Conservation (phyloP, 2,113 vertebrate species). For the Siphamia tubifer region DNA sequence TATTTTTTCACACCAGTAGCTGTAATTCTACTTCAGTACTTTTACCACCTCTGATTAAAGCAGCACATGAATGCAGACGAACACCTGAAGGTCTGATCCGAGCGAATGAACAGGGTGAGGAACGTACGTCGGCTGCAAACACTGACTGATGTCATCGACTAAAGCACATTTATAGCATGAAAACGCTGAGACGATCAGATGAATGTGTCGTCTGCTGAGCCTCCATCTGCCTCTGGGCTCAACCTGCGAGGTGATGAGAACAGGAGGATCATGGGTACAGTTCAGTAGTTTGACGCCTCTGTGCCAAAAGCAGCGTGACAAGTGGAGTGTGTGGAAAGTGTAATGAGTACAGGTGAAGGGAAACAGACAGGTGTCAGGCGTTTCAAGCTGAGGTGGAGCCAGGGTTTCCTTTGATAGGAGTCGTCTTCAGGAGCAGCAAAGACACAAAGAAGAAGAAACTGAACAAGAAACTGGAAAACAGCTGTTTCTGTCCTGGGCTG, state of each 20-base stretch:
- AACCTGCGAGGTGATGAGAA: constrained; percentile 39
- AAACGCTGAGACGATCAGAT: not conserved
- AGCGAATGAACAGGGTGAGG: not conserved
- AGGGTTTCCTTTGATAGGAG: not conserved
- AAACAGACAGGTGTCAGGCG: not conserved
- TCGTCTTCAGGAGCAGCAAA: too few species aligned
- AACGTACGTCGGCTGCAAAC: not conserved
- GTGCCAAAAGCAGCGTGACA: not conserved
- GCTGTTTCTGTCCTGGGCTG: too few species aligned
- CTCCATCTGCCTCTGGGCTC: constrained; percentile 48
- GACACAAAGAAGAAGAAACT: too few species aligned
- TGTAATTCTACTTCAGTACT: too few species aligned
- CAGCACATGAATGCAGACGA: constrained; percentile 11
- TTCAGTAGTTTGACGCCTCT: constrained; percentile 38
- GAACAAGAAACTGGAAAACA: too few species aligned
- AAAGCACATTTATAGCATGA: constrained; percentile 45
- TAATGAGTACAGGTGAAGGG: constrained; percentile 20
- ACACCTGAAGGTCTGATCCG: constrained; percentile 18
- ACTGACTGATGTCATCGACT: not conserved
- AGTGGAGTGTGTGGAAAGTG: not conserved
- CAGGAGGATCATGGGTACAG: constrained; percentile 10
- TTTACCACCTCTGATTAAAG: too few species aligned
- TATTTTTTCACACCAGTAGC: too few species aligned
- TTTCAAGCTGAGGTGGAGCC: not conserved
- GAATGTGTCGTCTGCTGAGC: constrained; percentile 22